Evolutionary conservation across 2,113 vertebrate species (phyloP), one percentile per base, ranked within the genome.

Genomic region (Boulengeromyrus knoepffleri): DNA sequence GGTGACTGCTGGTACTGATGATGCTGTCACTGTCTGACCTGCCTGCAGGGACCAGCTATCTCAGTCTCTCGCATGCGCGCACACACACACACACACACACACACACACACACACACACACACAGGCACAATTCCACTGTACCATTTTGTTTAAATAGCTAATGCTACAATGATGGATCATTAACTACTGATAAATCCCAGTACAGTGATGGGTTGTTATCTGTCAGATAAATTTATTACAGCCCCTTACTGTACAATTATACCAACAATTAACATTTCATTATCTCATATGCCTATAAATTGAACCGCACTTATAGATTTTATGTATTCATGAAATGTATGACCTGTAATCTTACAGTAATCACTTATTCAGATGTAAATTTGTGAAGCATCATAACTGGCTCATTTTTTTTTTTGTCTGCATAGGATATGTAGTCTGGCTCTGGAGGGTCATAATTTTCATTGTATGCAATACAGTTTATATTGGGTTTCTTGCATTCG

Each of bases 261-360:
- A n/a, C 36, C 36, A 80, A 80, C 74, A 80, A 80, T 85, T 47
- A 85, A 47, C 83, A n/a, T 85, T 85, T 85, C 21, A 47, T 85
- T 85, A 47, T 85, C 45, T 24, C 42, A 19, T 45, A 10, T 46
- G 24, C 21, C 17, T 46, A 17, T 85, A 47, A 85, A 85, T 85
- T 47, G 45, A 85, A 47, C 9, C 0, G 45, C 21, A 9, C 39
- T 47, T 85, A 24, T 47, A 47, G 19, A 85, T 46, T 42, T 45
- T 47, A 85, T 77, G 39, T 70, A 70, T 70, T 70, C n/a, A 70
- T 39, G 70, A 77, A 77, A 77, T 77, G 5, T 77, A 77, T 42
- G 36, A 42, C 74, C 74, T 17, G 9, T 36, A 39, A 77, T 77
- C 36, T 39, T 77, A 19, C 58, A 27, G 62, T 70, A 13, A 31